Evolutionary conservation across 1,140 invertebrate species (phyloP).

Genomic region (Ectropis grisescens): DNA sequence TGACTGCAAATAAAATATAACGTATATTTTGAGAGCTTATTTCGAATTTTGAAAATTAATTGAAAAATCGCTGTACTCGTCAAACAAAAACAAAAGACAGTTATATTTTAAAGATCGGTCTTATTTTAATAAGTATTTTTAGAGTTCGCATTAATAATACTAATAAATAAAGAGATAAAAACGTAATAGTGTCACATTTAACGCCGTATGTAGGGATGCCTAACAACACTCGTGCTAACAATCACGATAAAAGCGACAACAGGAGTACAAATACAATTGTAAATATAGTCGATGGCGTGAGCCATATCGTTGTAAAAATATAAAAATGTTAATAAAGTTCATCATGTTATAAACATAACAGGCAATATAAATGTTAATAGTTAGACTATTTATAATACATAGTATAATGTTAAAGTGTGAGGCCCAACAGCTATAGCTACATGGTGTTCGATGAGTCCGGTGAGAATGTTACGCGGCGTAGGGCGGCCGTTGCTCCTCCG

Average conservation of each 20-base stretch:
- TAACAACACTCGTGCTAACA: conserved; percentile 60
- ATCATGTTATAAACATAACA: conserved; percentile 70
- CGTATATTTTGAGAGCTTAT: no score
- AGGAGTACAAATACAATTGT: conserved; percentile 59
- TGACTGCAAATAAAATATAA: no score
- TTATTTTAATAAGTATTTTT: no score
- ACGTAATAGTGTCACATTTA: conserved; percentile 27
- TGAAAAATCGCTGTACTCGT: no score
- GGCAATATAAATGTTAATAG: conserved; percentile 68
- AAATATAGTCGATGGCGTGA: conserved; percentile 69
- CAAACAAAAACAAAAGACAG: no score
- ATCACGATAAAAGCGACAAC: conserved; percentile 62
- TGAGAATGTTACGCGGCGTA: conserved; percentile 55
- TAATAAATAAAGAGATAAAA: no score
- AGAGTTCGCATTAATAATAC: no score
- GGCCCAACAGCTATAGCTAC: conserved; percentile 67
- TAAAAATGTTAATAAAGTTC: conserved; percentile 65
- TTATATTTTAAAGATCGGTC: no score
- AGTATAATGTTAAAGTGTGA: conserved; percentile 67
- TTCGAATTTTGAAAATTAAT: no score
- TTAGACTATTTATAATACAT: conserved; percentile 70
- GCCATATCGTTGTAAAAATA: conserved; percentile 50
- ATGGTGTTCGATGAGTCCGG: conserved; percentile 64
- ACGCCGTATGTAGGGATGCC: conserved; percentile 46
- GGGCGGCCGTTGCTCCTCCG: conserved; percentile 43